phyloP scores from a whole-genome alignment of 2,888 invertebrate genomes.

The Xanthia togata region DNA sequence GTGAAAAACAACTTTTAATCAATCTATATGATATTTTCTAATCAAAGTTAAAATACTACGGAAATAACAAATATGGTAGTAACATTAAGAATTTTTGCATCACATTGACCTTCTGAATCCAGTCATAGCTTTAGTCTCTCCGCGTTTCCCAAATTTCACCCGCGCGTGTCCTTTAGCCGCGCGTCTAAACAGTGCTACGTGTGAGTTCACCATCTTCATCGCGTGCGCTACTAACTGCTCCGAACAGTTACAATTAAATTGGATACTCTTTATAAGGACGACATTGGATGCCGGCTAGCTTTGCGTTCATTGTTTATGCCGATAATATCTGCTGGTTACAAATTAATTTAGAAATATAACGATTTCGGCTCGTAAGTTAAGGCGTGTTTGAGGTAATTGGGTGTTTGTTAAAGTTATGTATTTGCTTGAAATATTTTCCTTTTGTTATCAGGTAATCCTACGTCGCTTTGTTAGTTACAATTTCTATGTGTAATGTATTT shows the following conservation, averaged over 20 bases:
- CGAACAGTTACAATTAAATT: constrained; percentile 76
- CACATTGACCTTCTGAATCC: neutral
- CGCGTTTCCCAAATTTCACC: neutral
- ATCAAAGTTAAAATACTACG: too few relatives aligned
- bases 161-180: constrained; percentile 29
- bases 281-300: constrained; percentile 68
- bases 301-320: constrained; percentile 70
- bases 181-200: constrained; percentile 55
- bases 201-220: constrained; percentile 62
- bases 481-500: neutral
- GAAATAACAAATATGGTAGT: neutral
- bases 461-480: constrained; percentile 14
- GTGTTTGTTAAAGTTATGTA: constrained; percentile 34
- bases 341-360: constrained; percentile 74
- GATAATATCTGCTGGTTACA: constrained; percentile 71
- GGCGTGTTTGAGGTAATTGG: constrained; percentile 56
- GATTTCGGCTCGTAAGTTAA: constrained; percentile 52
- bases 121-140: neutral
- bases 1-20: too few relatives aligned
- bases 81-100: too few relatives aligned
- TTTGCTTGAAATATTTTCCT: constrained; percentile 27
- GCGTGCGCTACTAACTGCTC: constrained; percentile 75
- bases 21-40: too few relatives aligned
- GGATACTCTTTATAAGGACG: constrained; percentile 73
- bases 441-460: constrained; percentile 29